phyloP scores from a whole-genome alignment of 2,113 vertebrate species.

The Ptyas mucosa region DNA sequence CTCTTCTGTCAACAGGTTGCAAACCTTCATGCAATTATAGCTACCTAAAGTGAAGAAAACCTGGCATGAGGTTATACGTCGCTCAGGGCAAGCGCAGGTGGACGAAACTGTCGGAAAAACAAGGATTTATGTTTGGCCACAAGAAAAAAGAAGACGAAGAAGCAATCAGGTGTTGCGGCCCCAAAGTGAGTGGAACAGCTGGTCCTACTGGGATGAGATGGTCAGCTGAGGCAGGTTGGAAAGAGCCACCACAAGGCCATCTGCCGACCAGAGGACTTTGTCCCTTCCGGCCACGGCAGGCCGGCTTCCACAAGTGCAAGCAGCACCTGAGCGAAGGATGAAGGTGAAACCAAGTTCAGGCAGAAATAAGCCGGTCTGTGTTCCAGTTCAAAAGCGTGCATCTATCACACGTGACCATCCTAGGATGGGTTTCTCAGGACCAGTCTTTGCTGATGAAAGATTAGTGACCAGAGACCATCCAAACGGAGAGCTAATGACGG shows the following conservation, averaged over 20 bases:
- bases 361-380: constrained; percentile 45
- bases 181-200: constrained; percentile 94
- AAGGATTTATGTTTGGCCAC: constrained; percentile 85
- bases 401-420: neutral
- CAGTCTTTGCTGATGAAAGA: neutral
- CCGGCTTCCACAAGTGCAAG: constrained; percentile 85
- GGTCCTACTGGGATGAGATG: constrained; percentile 90
- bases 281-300: constrained; percentile 80
- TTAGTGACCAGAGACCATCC: neutral
- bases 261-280: constrained; percentile 90
- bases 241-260: constrained; percentile 95
- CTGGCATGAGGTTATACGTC: constrained; percentile 70
- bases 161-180: constrained; percentile 77
- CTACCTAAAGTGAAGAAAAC: constrained; percentile 50
- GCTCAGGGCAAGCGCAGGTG: constrained; percentile 94
- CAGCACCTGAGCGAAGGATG: constrained; percentile 71
- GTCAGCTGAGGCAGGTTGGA: constrained; percentile 91
- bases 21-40: constrained; percentile 42
- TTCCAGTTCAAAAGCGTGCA: constrained; percentile 30
- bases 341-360: constrained; percentile 71
- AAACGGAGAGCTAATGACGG: neutral
- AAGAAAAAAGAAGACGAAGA: constrained; percentile 90
- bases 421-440: neutral
- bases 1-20: neutral
- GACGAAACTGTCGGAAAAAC: constrained; percentile 82